These are phyloP conservation scores for Luscinia luscinia DNA, from an alignment of 2,797 vertebrate species.

Conservation along the genomic window DNA sequence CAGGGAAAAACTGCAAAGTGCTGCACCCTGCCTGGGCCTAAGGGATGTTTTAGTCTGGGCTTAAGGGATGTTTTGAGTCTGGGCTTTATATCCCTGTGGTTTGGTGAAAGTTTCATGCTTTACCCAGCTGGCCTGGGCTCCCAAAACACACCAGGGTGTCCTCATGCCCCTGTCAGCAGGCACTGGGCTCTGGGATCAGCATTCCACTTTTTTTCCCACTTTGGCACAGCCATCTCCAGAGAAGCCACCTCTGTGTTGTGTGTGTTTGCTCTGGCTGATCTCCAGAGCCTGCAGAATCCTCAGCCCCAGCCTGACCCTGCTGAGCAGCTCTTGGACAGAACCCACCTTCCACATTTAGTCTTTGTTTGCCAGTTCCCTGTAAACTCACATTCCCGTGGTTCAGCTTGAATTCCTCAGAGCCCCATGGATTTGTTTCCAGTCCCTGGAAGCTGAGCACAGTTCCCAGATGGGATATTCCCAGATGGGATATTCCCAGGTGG, in stretches of 20 bases:
- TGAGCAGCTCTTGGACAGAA: not conserved
- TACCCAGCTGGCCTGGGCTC: rapidly evolving
- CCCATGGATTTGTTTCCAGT: not conserved
- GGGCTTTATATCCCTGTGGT: not conserved
- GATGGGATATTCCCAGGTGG: not conserved
- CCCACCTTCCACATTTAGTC: not conserved
- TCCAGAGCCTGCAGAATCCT: not conserved
- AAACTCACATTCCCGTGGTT: not conserved
- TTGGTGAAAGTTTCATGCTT: not conserved
- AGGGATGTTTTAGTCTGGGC: too few relatives aligned
- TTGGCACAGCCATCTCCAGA: not conserved
- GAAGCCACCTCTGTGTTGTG: rapidly evolving
- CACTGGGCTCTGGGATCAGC: too few relatives aligned
- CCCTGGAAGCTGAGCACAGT: not conserved
- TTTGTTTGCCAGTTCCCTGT: not conserved
- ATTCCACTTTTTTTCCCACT: not conserved
- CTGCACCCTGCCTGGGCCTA: not conserved
- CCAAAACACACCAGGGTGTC: rapidly evolving
- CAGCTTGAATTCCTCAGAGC: not conserved
- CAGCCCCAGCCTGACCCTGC: not conserved
- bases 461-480: not conserved
- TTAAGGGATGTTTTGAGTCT: not conserved
- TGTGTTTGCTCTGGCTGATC: not conserved
- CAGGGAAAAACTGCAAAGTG: not conserved
- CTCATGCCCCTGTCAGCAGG: rapidly evolving